phyloP scores from a whole-genome alignment of 2,113 vertebrate species.

The Microcebus lehilahytsara region DNA sequence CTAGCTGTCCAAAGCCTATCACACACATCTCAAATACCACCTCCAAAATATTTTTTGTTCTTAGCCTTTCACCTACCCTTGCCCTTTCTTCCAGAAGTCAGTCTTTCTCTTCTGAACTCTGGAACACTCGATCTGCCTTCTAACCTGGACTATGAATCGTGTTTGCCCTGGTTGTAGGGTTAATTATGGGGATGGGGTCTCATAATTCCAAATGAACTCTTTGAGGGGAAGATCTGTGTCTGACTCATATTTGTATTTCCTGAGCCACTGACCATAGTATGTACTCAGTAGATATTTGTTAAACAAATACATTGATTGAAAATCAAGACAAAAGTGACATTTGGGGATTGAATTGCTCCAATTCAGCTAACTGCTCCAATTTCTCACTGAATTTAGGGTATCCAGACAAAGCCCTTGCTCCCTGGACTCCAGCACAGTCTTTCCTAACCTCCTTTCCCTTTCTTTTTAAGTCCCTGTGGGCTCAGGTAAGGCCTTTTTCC shows the following conservation, averaged over 20 bases:
- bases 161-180: background rate
- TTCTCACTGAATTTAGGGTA: slow-evolving; percentile 18
- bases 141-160: background rate
- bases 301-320: background rate
- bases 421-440: background rate
- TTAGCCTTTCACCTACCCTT: background rate
- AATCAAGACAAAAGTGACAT: background rate
- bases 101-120: background rate
- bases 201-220: background rate
- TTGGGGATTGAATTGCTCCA: background rate
- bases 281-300: background rate
- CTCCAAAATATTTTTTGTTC: background rate
- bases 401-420: background rate
- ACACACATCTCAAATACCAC: background rate
- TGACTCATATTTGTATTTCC: background rate
- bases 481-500: background rate
- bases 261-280: background rate
- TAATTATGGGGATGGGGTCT: background rate
- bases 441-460: slow-evolving; percentile 32
- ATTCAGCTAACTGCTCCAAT: background rate
- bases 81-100: background rate
- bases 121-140: background rate
- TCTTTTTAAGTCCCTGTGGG: background rate
- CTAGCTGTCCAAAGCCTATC: background rate
- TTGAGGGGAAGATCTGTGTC: background rate